A percentile compares a stretch with the other conserved stretches of the same genome.
These are phyloP conservation scores for Ahaetulla prasina DNA, from an alignment of 2,113 vertebrate species.

Conservation along the genomic window DNA sequence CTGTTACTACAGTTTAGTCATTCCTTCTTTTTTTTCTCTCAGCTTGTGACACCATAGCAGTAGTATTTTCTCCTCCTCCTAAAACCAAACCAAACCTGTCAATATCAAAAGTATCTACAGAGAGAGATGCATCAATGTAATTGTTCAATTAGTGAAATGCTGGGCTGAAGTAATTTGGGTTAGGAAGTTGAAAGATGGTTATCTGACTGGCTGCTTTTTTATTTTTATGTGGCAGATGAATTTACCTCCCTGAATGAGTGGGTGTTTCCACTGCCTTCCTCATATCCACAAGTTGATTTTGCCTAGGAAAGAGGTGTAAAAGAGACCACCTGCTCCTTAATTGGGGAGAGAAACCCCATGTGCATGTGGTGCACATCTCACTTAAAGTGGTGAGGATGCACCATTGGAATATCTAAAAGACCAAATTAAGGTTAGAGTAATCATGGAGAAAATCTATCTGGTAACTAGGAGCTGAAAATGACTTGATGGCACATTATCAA, in stretches of 20 bases:
- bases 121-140: background rate
- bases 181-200: background rate
- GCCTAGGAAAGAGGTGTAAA: background rate
- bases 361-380: background rate
- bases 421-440: background rate
- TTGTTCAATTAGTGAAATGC: background rate
- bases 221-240: background rate
- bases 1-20: background rate
- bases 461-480: background rate
- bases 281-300: background rate
- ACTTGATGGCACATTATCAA: background rate
- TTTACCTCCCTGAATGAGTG: background rate
- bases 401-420: background rate
- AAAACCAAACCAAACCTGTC: background rate
- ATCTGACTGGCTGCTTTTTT: background rate
- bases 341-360: background rate
- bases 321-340: background rate
- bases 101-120: background rate
- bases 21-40: background rate
- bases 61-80: background rate
- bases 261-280: background rate
- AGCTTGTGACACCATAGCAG: background rate
- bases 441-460: background rate
- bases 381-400: background rate
- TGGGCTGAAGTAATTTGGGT: background rate